Percentiles rank a stretch among this genome's conserved stretches.
phyloP scores from a whole-genome alignment of 1,140 invertebrate species.

The Euura lappo region DNA sequence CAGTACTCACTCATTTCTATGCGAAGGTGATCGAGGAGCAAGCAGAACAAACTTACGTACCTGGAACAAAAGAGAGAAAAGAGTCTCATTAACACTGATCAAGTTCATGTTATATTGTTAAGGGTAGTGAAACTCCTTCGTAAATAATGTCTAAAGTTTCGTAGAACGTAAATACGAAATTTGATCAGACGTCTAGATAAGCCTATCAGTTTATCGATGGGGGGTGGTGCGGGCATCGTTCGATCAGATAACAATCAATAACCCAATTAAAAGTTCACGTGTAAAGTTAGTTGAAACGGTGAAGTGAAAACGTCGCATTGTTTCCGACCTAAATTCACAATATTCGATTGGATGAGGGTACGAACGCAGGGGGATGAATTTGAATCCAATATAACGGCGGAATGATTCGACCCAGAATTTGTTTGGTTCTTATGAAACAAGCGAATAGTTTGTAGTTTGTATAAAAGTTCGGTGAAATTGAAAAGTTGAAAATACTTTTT shows the following conservation, averaged over 20 bases:
- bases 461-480: too few species aligned
- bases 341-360: too few species aligned
- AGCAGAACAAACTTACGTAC: not conserved
- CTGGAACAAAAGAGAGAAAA: not conserved
- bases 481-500: too few species aligned
- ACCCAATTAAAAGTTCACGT: not conserved
- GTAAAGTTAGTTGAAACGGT: not conserved
- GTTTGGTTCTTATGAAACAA: too few species aligned
- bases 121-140: not conserved
- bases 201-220: not conserved
- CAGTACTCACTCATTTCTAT: not conserved
- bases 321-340: too few species aligned
- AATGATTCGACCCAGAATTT: too few species aligned
- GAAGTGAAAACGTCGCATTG: too few species aligned
- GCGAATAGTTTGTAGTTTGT: too few species aligned
- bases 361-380: too few species aligned
- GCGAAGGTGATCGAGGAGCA: not conserved
- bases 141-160: not conserved
- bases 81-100: not conserved
- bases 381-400: too few species aligned
- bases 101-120: not conserved
- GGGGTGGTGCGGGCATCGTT: not conserved
- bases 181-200: conserved; percentile 1
- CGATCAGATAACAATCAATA: not conserved
- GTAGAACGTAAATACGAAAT: not conserved